Evolutionary conservation across 2,888 invertebrate genomes (phyloP).

Genomic region (Hyles lineata): DNA sequence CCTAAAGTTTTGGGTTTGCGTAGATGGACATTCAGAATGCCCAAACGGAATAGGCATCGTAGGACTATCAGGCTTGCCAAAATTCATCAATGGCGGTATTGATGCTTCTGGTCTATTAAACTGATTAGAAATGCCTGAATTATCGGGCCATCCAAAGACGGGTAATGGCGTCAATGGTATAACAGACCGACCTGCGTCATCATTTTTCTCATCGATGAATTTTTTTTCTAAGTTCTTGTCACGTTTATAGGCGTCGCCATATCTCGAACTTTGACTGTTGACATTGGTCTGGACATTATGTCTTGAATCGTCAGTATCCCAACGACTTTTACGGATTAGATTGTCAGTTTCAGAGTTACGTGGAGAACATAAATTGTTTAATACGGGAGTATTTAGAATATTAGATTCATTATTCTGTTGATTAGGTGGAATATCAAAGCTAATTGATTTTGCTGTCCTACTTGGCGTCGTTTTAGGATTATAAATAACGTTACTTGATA

Average conservation of each 20-base stretch:
- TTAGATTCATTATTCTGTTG: slow-evolving; percentile 58
- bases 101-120: slow-evolving; percentile 38
- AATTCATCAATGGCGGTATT: slow-evolving; percentile 34
- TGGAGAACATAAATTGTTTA: slow-evolving; percentile 43
- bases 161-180: slow-evolving; percentile 47
- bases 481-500: slow-evolving; percentile 43
- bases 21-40: slow-evolving; percentile 48
- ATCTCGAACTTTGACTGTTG: slow-evolving; percentile 35
- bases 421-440: slow-evolving; percentile 61
- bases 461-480: slow-evolving; percentile 44
- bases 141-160: slow-evolving; percentile 46
- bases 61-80: slow-evolving; percentile 51
- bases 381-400: slow-evolving; percentile 52
- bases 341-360: slow-evolving; percentile 42
- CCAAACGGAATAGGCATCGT: slow-evolving; percentile 54
- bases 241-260: slow-evolving; percentile 42
- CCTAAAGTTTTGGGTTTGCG: slow-evolving; percentile 54
- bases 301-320: slow-evolving; percentile 42
- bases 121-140: slow-evolving; percentile 28
- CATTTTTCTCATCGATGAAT: slow-evolving; percentile 10
- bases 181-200: slow-evolving; percentile 42
- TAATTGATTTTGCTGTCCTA: slow-evolving; percentile 49
- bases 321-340: slow-evolving; percentile 34
- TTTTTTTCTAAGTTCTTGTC: slow-evolving; percentile 42
- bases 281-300: slow-evolving; percentile 31